Evolutionary conservation across 2,113 vertebrate species (phyloP).

Genomic region (Mormyrus iriodes): DNA sequence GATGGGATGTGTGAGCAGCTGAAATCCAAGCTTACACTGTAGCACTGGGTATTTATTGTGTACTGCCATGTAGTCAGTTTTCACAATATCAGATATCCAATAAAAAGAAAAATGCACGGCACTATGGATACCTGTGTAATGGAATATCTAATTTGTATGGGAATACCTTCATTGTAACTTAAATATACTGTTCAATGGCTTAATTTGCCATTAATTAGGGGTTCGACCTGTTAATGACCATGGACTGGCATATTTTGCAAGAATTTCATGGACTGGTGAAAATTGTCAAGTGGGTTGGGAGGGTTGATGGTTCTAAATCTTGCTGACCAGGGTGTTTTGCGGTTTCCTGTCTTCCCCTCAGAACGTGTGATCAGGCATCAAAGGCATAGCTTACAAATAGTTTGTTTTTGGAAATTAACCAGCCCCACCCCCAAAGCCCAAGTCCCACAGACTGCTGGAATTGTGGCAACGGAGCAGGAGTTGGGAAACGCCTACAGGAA

Average conservation of each 20-base stretch:
- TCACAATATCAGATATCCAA: background rate
- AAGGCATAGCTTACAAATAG: background rate
- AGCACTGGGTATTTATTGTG: background rate
- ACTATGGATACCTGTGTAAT: background rate
- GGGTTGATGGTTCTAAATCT: background rate
- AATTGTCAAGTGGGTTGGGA: background rate
- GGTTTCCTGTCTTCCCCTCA: background rate
- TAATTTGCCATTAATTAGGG: background rate
- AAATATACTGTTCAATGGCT: background rate
- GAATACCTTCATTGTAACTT: background rate
- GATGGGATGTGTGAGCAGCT: background rate
- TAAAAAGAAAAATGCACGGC: background rate
- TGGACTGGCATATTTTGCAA: background rate
- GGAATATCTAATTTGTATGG: background rate
- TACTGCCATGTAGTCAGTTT: background rate
- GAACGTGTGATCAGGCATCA: background rate
- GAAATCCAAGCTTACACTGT: background rate
- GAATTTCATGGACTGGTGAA: background rate
- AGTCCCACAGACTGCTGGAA: too few relatives aligned
- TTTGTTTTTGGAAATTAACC: background rate
- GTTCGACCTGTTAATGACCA: background rate
- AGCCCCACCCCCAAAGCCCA: too few relatives aligned
- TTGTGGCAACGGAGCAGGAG: too few relatives aligned
- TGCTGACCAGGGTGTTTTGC: background rate
- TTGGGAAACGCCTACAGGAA: too few relatives aligned